Evolutionary conservation across 2,888 invertebrate species (phyloP).

Genomic region (Drosophila conformis): DNA sequence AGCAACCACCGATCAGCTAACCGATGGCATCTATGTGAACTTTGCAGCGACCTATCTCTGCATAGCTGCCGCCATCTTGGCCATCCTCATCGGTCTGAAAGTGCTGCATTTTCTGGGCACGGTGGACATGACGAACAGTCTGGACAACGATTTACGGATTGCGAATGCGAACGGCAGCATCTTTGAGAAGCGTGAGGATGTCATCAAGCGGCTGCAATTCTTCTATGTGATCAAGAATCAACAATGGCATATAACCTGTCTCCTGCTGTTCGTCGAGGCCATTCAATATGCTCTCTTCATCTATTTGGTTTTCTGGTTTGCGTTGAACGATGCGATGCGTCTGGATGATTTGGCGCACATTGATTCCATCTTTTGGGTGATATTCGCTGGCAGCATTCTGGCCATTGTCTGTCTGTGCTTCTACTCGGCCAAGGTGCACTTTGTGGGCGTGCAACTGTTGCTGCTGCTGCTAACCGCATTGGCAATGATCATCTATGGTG

Average conservation of each 20-base stretch:
- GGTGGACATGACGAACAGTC: slow-evolving; percentile 78
- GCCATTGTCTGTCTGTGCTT: slow-evolving; percentile 66
- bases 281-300: slow-evolving; percentile 81
- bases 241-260: slow-evolving; percentile 79
- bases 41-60: slow-evolving; percentile 80
- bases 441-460: slow-evolving; percentile 70
- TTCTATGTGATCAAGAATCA: slow-evolving; percentile 83
- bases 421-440: slow-evolving; percentile 77
- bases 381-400: slow-evolving; percentile 71
- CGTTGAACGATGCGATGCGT: slow-evolving; percentile 74
- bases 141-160: slow-evolving; percentile 81
- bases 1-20: slow-evolving; percentile 55
- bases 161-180: slow-evolving; percentile 82
- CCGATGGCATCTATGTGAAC: slow-evolving; percentile 77
- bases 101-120: slow-evolving; percentile 75
- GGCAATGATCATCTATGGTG: slow-evolving; percentile 76
- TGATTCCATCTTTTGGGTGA: slow-evolving; percentile 79
- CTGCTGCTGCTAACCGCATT: slow-evolving; percentile 70
- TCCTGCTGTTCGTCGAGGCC: slow-evolving; percentile 79
- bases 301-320: slow-evolving; percentile 82
- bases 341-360: slow-evolving; percentile 67
- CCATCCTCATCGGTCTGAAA: slow-evolving; percentile 72
- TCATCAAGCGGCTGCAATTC: slow-evolving; percentile 81
- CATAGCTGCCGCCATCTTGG: slow-evolving; percentile 62
- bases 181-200: slow-evolving; percentile 78